Evolutionary conservation across 2,113 vertebrate genomes (phyloP).

Genomic region (Megaceryle maxima): DNA sequence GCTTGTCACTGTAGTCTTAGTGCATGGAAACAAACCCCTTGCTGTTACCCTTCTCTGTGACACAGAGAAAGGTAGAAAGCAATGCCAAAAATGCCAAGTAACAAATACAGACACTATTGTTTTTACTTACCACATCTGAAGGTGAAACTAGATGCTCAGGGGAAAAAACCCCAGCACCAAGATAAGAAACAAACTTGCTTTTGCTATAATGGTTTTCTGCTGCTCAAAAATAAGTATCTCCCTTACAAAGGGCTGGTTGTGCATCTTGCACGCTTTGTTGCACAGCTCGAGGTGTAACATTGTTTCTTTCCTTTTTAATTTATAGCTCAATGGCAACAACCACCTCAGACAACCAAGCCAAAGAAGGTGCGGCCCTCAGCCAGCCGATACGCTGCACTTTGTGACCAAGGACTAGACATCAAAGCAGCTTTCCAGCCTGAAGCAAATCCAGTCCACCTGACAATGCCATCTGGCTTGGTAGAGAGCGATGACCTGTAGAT

Average conservation of each 20-base stretch:
- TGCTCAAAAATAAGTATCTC: background rate
- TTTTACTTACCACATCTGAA: background rate
- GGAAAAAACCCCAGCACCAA: background rate
- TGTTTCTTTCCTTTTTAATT: background rate
- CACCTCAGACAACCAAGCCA: slow-evolving; percentile 85
- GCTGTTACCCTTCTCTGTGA: background rate
- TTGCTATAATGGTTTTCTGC: background rate
- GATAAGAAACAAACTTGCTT: background rate
- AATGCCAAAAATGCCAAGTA: background rate
- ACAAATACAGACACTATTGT: background rate
- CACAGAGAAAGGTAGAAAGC: background rate
- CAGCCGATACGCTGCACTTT: slow-evolving; percentile 95
- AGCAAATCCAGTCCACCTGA: slow-evolving; percentile 84
- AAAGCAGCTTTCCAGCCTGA: slow-evolving; percentile 97
- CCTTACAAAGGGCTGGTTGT: background rate
- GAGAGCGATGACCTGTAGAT: slow-evolving; percentile 96
- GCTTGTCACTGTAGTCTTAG: background rate
- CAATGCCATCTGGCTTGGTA: slow-evolving; percentile 83
- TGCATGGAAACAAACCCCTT: background rate
- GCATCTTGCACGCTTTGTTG: background rate
- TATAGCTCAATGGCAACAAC: slow-evolving; percentile 95
- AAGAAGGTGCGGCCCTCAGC: slow-evolving; percentile 94
- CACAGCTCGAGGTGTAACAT: background rate
- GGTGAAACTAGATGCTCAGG: background rate
- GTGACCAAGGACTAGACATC: slow-evolving; percentile 96